Base-by-base conservation (phyloP, 2,888 invertebrate species). In the Drosophila formosana region DNA sequence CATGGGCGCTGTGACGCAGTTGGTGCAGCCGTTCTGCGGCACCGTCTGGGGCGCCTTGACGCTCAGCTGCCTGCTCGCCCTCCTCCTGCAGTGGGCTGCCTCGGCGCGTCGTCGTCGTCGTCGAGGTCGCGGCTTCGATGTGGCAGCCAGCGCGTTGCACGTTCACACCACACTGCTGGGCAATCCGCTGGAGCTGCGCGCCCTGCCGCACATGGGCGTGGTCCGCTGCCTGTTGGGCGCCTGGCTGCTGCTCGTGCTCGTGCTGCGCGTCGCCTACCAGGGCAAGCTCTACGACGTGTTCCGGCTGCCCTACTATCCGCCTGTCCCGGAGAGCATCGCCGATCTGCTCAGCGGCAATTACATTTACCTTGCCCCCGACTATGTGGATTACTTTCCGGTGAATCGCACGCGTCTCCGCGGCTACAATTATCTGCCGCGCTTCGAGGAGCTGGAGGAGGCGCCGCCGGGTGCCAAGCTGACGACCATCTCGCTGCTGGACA, bases 231-330 rank as follows among this genome's bases (percentile, higher is more conserved):
- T 56, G 0, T 26, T 91, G 0, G 70, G 75, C 6, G 6, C 64
- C 3, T 91, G 91, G 91, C 26, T 92, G 3, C 47, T 91, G 2
- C 55, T 80, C 4, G 83, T 88, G 0, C 46, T 92, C n/a, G 79
- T 92, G 7, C 64, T 91, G n/a, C 89, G 92, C 0, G 89, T 81
- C 8, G 88, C 89, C 11, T 92, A 92, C 61, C 92, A 92, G 72
- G 91, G 90, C 13, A 91, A 91, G 58, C 46, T 91, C 7, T 91
- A 83, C 37, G 91, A 91, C 32, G 83, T 85, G 1, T 76, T 91
- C 49, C 89, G 91, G 0, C 32, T 72, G 50, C 82, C 90, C 0
- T 72, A 56, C 23, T 79, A 72, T 39, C 65, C 73, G 0, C 73
- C 78, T 0, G 52, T 81, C 39, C 91, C 91, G 0, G 30, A 50